Percentiles rank a stretch among this genome's conserved stretches.
phyloP scores from a whole-genome alignment of 2,113 vertebrate species.

The Dromas ardeola region DNA sequence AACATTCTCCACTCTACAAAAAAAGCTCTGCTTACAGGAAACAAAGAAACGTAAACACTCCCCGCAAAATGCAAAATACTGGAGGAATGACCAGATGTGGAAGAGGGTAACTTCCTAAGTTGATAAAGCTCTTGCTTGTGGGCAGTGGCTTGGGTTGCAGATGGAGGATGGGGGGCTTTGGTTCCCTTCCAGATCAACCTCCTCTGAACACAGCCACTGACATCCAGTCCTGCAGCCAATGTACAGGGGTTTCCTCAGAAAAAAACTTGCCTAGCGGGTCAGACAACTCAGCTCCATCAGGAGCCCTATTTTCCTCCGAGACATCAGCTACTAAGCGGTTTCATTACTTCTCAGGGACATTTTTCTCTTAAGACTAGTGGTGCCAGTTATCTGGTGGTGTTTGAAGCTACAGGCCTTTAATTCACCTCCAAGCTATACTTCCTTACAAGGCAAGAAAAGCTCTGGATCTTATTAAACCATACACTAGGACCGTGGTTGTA shows the following conservation, averaged over 20 bases:
- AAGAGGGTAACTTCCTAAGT: background rate
- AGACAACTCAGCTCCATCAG: background rate
- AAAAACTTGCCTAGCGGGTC: accelerated
- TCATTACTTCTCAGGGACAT: background rate
- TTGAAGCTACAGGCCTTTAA: background rate
- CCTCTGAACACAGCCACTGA: background rate
- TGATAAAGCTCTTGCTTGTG: background rate
- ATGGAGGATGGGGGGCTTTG: background rate
- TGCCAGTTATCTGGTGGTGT: background rate
- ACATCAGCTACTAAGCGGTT: background rate
- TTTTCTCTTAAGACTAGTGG: background rate
- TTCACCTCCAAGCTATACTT: background rate
- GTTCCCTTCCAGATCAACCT: background rate
- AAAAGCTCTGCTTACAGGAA: background rate
- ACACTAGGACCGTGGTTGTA: background rate
- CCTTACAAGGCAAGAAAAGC: background rate
- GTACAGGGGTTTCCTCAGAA: background rate
- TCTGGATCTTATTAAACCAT: background rate
- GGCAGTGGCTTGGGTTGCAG: background rate
- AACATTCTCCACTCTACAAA: background rate
- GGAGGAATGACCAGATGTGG: background rate
- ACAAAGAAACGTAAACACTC: accelerated
- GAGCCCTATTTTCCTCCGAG: background rate
- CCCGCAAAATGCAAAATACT: background rate
- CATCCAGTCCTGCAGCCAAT: background rate